A percentile compares a stretch with the other conserved stretches of the same genome.
Conservation (phyloP, 2,797 vertebrate species). For the Syngnathus acus region DNA sequence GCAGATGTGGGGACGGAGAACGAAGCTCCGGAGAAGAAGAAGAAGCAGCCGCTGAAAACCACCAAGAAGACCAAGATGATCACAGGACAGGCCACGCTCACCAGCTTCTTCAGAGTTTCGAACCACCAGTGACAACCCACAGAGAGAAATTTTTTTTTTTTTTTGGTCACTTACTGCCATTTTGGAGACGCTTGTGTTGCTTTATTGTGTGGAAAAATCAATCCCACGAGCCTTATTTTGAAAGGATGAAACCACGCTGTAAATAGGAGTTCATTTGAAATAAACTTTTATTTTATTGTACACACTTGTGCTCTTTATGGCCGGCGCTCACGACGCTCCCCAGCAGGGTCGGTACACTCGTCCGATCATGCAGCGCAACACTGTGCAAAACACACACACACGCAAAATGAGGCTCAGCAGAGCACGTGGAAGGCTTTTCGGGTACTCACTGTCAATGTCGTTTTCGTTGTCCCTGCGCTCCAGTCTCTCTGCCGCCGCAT, state of each 20-base stretch:
- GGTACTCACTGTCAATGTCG: constrained; percentile 79
- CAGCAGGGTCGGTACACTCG: constrained; percentile 93
- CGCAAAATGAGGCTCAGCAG: no score
- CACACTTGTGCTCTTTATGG: constrained; percentile 3
- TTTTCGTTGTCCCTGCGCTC: constrained; percentile 76
- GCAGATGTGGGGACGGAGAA: constrained; percentile 68
- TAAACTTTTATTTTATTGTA: constrained; percentile 60
- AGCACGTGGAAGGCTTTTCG: no score
- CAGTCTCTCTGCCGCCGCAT: constrained; percentile 58
- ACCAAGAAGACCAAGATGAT: constrained; percentile 75
- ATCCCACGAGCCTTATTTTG: neutral
- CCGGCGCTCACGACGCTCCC: constrained; percentile 60
- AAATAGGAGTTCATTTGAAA: constrained; percentile 43
- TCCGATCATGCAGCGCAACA: constrained; percentile 92
- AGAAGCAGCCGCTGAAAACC: constrained; percentile 29
- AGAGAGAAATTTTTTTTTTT: neutral
- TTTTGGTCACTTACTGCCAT: neutral
- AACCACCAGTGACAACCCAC: neutral
- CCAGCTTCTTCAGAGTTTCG: constrained; percentile 80
- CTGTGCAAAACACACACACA: constrained; percentile 57
- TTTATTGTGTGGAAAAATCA: neutral
- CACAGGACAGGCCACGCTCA: constrained; percentile 83
- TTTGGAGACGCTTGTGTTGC: neutral
- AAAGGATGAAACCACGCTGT: constrained; percentile 21
- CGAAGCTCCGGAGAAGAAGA: constrained; percentile 71